Percentiles rank a stretch among this genome's conserved stretches.
Conservation (phyloP, 1,140 invertebrate species). For the Ruditapes philippinarum region DNA sequence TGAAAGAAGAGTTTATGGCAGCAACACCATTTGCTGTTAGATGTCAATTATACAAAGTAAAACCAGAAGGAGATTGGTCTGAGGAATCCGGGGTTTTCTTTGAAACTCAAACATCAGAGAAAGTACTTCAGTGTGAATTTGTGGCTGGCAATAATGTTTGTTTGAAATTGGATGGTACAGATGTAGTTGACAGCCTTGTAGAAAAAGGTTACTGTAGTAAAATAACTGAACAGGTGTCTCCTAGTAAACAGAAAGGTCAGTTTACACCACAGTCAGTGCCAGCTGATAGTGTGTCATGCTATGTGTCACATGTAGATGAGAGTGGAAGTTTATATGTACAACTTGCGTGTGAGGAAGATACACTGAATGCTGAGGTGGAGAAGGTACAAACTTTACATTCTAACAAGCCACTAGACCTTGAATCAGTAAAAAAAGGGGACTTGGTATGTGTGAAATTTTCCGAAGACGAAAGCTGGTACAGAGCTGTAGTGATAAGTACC, state of each 20-base stretch:
- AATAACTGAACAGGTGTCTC: neutral
- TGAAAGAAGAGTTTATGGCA: conserved; percentile 68
- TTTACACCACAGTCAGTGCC: conserved; percentile 67
- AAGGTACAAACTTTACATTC: conserved; percentile 62
- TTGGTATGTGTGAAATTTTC: conserved; percentile 91
- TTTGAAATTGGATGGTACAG: conserved; percentile 72
- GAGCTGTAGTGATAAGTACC: conserved; percentile 88
- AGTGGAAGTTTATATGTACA: conserved; percentile 87
- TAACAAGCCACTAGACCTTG: neutral
- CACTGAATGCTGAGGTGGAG: conserved; percentile 88
- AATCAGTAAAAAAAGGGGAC: conserved; percentile 86
- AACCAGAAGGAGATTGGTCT: conserved; percentile 72
- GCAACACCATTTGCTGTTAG: conserved; percentile 75
- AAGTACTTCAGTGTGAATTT: conserved; percentile 78
- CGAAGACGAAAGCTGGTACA: conserved; percentile 91
- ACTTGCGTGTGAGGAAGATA: conserved; percentile 75
- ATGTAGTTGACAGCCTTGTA: conserved; percentile 65
- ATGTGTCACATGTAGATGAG: conserved; percentile 77
- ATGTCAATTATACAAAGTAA: conserved; percentile 73
- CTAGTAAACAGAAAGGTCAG: conserved; percentile 22
- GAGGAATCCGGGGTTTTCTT: conserved; percentile 74
- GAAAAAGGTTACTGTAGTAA: conserved; percentile 36
- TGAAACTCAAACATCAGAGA: conserved; percentile 73
- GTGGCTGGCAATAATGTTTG: conserved; percentile 60
- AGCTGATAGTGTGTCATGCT: conserved; percentile 65